phyloP scores from a whole-genome alignment of 2,797 vertebrate genomes.

The Gastrophryne carolinensis region DNA sequence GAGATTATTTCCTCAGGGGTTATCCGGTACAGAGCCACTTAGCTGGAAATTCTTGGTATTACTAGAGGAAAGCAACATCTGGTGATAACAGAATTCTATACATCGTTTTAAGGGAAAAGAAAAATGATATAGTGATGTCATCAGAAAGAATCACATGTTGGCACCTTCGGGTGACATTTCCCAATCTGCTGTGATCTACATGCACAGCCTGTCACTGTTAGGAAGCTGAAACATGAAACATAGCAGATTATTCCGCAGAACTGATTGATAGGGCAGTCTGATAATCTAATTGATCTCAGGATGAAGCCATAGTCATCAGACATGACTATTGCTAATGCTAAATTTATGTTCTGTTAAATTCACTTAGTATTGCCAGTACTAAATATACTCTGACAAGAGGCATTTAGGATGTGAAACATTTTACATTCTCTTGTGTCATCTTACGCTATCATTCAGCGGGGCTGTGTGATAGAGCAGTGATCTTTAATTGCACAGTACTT shows the following conservation, averaged over 20 bases:
- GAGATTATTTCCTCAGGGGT: constrained; percentile 18
- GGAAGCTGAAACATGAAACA: neutral
- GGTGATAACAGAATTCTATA: constrained; percentile 3
- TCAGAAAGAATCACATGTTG: constrained; percentile 24
- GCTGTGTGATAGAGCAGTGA: neutral
- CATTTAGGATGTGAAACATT: neutral
- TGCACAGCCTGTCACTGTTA: constrained; percentile 1
- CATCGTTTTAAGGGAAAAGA: constrained; percentile 9
- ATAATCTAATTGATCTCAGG: constrained; percentile 20
- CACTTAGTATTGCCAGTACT: neutral
- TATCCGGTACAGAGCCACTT: constrained; percentile 11
- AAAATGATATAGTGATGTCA: constrained; percentile 1
- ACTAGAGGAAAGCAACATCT: constrained; percentile 17
- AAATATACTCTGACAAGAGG: neutral
- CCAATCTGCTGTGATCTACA: constrained; percentile 29
- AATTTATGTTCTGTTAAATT: constrained; percentile 7
- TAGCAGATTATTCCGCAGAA: neutral
- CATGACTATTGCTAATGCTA: neutral
- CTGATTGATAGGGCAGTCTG: constrained; percentile 31
- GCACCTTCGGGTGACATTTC: constrained; percentile 16
- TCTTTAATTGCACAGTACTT: neutral
- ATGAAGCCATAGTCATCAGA: constrained; percentile 10
- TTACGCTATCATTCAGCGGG: neutral
- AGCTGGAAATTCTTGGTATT: constrained; percentile 15
- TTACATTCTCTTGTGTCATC: neutral